These are phyloP conservation scores for Lordiphosa stackelbergi DNA, from an alignment of 1,140 invertebrate species.

Conservation along the genomic window DNA sequence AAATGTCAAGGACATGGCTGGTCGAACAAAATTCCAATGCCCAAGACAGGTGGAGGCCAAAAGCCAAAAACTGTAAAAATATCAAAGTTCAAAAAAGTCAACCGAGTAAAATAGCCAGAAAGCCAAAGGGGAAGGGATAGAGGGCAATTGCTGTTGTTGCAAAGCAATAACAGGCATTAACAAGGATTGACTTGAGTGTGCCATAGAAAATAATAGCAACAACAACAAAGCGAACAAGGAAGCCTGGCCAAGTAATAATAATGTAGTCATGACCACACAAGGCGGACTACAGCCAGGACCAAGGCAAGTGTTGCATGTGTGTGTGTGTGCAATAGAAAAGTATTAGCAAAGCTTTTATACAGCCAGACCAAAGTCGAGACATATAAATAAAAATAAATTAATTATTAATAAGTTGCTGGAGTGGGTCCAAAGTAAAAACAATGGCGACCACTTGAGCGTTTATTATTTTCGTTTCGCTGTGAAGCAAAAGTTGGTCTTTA, in stretches of 20 bases:
- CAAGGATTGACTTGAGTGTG: slow-evolving; percentile 34
- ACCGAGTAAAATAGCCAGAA: slow-evolving; percentile 34
- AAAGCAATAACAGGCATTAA: slow-evolving; percentile 42
- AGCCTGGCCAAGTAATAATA: slow-evolving; percentile 38
- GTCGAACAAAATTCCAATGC: slow-evolving; percentile 5
- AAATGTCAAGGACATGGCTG: slow-evolving; percentile 55
- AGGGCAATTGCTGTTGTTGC: not conserved
- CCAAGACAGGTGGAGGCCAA: slow-evolving; percentile 17
- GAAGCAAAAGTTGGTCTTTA: too few species aligned
- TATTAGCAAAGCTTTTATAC: slow-evolving; percentile 34
- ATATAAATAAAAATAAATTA: slow-evolving; percentile 49
- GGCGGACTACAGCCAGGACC: slow-evolving; percentile 9
- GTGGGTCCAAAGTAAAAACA: too few species aligned
- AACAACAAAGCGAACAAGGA: slow-evolving; percentile 15
- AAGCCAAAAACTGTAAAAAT: slow-evolving; percentile 48
- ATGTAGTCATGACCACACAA: slow-evolving; percentile 32
- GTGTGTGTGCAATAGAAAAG: slow-evolving; percentile 21
- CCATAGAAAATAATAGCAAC: slow-evolving; percentile 17
- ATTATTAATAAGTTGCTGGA: slow-evolving; percentile 49
- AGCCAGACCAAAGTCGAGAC: slow-evolving; percentile 4
- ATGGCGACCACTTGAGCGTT: slow-evolving; percentile 8
- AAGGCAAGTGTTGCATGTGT: slow-evolving; percentile 9
- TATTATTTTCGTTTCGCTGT: not conserved
- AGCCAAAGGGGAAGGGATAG: slow-evolving; percentile 6
- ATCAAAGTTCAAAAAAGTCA: slow-evolving; percentile 50